Percentiles rank a stretch among this genome's conserved stretches.
phyloP scores from a whole-genome alignment of 2,113 vertebrate genomes.

The Bungarus multicinctus region DNA sequence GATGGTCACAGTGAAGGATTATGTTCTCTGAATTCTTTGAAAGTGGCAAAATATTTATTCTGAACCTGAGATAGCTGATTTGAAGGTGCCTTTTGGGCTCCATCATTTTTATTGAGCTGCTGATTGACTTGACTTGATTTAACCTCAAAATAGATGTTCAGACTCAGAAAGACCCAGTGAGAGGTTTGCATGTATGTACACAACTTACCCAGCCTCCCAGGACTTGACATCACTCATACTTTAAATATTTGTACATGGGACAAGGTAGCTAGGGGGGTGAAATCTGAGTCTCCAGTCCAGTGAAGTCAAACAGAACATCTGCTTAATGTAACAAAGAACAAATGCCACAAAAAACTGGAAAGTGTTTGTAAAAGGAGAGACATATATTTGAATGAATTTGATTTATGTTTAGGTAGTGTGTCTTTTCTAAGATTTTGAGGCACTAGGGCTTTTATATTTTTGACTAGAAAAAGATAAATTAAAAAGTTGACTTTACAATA shows the following conservation, averaged over 20 bases:
- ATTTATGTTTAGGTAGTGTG: not conserved
- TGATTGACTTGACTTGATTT: constrained; percentile 33
- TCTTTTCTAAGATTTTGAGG: constrained; percentile 12
- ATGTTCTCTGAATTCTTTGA: constrained; percentile 28
- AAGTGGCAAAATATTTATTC: constrained; percentile 45
- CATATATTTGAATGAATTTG: constrained; percentile 8
- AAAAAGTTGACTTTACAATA: not conserved
- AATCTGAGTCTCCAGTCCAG: not conserved
- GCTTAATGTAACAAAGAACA: constrained; percentile 24
- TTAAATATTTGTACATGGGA: constrained; percentile 24
- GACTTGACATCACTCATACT: constrained; percentile 35
- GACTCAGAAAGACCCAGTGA: constrained; percentile 21
- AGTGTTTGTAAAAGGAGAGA: constrained; percentile 5
- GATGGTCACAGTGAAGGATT: constrained; percentile 47
- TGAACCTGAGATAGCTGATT: constrained; percentile 35
- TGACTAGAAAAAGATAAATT: constrained; percentile 4
- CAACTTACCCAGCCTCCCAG: constrained; percentile 41
- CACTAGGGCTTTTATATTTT: constrained; percentile 4
- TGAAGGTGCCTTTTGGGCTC: constrained; percentile 41
- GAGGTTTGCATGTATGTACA: constrained; percentile 37
- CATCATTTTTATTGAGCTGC: constrained; percentile 44
- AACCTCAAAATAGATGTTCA: constrained; percentile 37
- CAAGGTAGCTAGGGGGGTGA: constrained; percentile 25
- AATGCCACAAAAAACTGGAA: constrained; percentile 12
- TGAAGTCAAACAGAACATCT: constrained; percentile 39